These are phyloP conservation scores for Hippasteria phrygiana DNA, from an alignment of 53 echinoderm and acorn worm genomes.

Conservation along the genomic window DNA sequence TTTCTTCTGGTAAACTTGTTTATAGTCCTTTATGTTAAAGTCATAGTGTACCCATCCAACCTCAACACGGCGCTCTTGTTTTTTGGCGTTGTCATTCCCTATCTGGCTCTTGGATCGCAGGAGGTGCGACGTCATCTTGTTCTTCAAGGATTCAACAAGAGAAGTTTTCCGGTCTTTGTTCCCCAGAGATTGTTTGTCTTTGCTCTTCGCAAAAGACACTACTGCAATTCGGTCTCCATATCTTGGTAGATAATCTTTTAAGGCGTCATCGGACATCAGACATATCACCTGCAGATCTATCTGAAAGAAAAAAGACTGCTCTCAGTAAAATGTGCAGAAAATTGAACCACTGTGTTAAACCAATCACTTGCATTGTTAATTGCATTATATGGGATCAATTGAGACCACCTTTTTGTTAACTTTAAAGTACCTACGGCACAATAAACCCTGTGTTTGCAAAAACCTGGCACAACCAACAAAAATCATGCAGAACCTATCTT, in stretches of 20 bases:
- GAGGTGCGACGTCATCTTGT: conserved; percentile 1
- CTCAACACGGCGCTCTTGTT: conserved; percentile 38
- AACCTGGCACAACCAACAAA: too few species aligned
- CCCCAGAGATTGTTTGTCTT: conserved; percentile 1
- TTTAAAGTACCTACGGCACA: too few species aligned
- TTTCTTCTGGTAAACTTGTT: conserved; percentile 48
- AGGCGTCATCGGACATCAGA: conserved; percentile 26
- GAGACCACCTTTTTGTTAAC: too few species aligned
- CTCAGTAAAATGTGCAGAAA: neutral
- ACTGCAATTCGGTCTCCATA: conserved; percentile 13
- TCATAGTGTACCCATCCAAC: conserved; percentile 58
- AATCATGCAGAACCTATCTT: too few species aligned
- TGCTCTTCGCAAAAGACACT: conserved; percentile 19
- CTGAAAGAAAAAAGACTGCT: conserved; percentile 20
- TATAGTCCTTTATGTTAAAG: neutral
- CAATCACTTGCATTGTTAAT: too few species aligned
- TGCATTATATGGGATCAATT: too few species aligned
- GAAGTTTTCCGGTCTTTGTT: conserved; percentile 13
- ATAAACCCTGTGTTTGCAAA: too few species aligned
- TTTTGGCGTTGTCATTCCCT: conserved; percentile 31
- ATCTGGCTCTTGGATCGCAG: conserved; percentile 24
- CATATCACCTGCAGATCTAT: conserved; percentile 25
- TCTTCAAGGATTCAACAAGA: conserved; percentile 26
- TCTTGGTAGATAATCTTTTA: neutral
- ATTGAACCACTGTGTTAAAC: too few species aligned